Conservation (phyloP, 2,888 invertebrate genomes). For the Suillia variegata region DNA sequence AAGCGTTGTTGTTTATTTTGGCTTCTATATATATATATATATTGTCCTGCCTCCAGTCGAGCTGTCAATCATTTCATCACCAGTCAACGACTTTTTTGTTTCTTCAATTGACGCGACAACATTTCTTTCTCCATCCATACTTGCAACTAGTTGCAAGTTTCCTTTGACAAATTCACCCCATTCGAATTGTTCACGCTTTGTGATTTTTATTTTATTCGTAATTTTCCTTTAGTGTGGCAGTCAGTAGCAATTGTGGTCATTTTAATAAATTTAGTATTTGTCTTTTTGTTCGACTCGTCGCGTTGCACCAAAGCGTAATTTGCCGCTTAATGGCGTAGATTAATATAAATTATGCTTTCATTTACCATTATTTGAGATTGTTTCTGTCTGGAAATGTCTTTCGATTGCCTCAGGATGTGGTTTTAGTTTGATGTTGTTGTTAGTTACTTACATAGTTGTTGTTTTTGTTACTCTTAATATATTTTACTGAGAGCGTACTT, state of each 20-base stretch:
- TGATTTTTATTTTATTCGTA: not conserved
- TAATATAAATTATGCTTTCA: not conserved
- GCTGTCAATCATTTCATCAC: slow-evolving; percentile 19
- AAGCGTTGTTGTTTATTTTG: too few relatives aligned
- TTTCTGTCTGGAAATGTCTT: too few relatives aligned
- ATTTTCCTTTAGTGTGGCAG: not conserved
- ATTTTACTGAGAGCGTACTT: too few relatives aligned
- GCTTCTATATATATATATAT: too few relatives aligned
- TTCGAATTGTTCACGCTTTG: not conserved
- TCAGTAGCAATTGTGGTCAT: too few relatives aligned
- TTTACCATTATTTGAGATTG: too few relatives aligned
- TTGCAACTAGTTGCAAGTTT: not conserved
- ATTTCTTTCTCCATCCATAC: not conserved
- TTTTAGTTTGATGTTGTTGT: too few relatives aligned
- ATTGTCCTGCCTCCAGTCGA: too few relatives aligned
- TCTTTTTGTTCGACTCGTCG: not conserved
- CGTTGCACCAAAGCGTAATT: not conserved
- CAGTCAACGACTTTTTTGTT: too few relatives aligned
- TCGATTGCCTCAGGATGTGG: too few relatives aligned
- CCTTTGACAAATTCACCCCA: not conserved
- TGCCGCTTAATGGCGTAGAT: not conserved
- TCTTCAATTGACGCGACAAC: not conserved
- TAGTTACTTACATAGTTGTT: too few relatives aligned
- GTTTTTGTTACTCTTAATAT: too few relatives aligned
- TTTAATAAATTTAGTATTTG: not conserved